Base-by-base conservation (phyloP, 2,888 invertebrate species). In the Sinotaia quadrata region DNA sequence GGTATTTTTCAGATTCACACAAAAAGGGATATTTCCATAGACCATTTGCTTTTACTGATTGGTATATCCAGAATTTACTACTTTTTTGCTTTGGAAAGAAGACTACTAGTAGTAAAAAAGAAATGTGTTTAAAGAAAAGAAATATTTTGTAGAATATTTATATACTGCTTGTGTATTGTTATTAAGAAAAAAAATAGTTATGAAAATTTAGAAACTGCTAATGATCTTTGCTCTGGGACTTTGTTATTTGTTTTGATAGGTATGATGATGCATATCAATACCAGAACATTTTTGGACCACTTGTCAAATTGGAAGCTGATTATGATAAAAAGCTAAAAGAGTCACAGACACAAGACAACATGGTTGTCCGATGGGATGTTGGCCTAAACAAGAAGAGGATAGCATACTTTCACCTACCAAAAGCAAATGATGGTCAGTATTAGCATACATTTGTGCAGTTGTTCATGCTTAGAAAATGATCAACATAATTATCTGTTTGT, bases 241-340 rank as follows among this genome's bases (percentile, higher is more conserved):
- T n/a, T n/a, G n/a, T n/a, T n/a, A n/a, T 66, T 10, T 68, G 29
- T 41, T 75, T 86, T 67, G 79, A 91, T 67, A 92, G 97, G 77
- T 99, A 99, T 86, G 98, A 98, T 89, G 98, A 99, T 90, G 99
- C 98, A 12, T 98, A 97, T 89, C 98, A 99, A 87, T 99, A 99
- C 87, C 97, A 97, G 88, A 97, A 97, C 87, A 96, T 98, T 71
- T 98, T 99, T 89, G 96, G 96, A 0, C 98, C 99, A 0, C 90
- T 99, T 37, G 97, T 99, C 0, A 95, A 96, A 85, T 90, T 98
- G 47, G 99, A 99, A 90, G 98, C 99, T 0, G 98, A 99, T 83
- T 99, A 99, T 86, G 99, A 99, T 88, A 96, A 96, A 87, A 93
- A 96, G 73, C 90, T 98, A 67, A 99, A 99, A 87, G 99, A 99